Conservation (phyloP, 2,888 invertebrate genomes). For the Chamaedrilus cognettii region DNA sequence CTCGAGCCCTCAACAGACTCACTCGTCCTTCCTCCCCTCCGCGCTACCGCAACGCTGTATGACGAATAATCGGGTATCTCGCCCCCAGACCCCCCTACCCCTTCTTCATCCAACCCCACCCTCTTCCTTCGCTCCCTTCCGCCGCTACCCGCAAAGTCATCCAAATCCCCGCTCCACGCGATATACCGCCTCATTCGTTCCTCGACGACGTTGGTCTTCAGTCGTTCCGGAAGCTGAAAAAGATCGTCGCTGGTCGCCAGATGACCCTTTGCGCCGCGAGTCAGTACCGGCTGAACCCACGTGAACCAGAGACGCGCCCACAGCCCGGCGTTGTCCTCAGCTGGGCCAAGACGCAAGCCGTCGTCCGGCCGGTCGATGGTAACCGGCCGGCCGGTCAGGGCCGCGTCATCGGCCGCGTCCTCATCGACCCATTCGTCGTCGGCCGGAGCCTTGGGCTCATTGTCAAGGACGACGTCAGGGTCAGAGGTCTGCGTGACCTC, state of each 20-base stretch:
- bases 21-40: not conserved
- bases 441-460: not conserved
- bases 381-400: not conserved
- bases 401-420: not conserved
- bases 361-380: not conserved
- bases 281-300: slow-evolving; percentile 85
- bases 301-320: slow-evolving; percentile 78
- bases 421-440: not conserved
- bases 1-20: too few species aligned
- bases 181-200: slow-evolving; percentile 37
- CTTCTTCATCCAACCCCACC: too few species aligned
- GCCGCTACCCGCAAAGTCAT: not conserved
- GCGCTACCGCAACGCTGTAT: not conserved
- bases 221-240: slow-evolving; percentile 47
- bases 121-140: too few species aligned
- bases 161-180: not conserved
- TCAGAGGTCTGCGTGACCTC: slow-evolving; percentile 30
- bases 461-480: slow-evolving; percentile 38
- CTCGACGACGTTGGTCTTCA: slow-evolving; percentile 46
- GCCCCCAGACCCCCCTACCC: too few species aligned
- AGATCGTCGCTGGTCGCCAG: slow-evolving; percentile 63
- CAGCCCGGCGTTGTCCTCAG: slow-evolving; percentile 73
- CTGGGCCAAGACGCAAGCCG: slow-evolving; percentile 20
- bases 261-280: slow-evolving; percentile 57
- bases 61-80: not conserved